phyloP scores from a whole-genome alignment of 1,140 invertebrate species.

The Platyscapa corneri region DNA sequence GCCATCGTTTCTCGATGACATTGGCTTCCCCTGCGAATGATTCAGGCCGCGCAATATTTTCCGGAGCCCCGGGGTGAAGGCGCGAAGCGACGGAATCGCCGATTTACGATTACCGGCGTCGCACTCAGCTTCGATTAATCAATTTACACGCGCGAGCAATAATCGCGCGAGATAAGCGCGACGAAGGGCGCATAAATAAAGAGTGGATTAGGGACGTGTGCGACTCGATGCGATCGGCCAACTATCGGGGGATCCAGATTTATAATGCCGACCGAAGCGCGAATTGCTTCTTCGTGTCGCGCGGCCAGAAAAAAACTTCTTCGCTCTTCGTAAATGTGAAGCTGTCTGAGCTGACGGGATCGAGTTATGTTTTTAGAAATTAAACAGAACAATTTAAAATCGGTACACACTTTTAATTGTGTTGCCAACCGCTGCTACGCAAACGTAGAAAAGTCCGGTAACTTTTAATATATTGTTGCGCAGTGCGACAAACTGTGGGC shows the following conservation, averaged over 20 bases:
- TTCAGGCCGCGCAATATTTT: background rate
- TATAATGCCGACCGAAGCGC: background rate
- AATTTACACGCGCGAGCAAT: background rate
- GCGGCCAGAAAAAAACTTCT: too few species aligned
- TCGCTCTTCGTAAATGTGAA: too few species aligned
- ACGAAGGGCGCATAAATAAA: constrained; percentile 20
- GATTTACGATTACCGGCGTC: background rate
- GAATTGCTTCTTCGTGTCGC: background rate
- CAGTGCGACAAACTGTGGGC: background rate
- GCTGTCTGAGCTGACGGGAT: too few species aligned
- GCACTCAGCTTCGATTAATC: constrained; percentile 26
- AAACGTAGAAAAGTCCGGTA: background rate
- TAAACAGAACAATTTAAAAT: too few species aligned
- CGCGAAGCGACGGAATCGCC: too few species aligned
- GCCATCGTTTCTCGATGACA: background rate
- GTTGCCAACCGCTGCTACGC: background rate
- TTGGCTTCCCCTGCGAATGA: background rate
- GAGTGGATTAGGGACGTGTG: background rate
- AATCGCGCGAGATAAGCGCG: background rate
- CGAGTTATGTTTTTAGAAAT: too few species aligned
- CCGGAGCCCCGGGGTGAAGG: too few species aligned
- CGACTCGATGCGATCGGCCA: background rate
- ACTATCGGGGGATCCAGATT: background rate
- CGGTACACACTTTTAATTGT: background rate
- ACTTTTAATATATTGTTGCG: background rate